These are phyloP conservation scores for Semaprochilodus insignis DNA, from an alignment of 2,797 vertebrate species.

Conservation along the genomic window DNA sequence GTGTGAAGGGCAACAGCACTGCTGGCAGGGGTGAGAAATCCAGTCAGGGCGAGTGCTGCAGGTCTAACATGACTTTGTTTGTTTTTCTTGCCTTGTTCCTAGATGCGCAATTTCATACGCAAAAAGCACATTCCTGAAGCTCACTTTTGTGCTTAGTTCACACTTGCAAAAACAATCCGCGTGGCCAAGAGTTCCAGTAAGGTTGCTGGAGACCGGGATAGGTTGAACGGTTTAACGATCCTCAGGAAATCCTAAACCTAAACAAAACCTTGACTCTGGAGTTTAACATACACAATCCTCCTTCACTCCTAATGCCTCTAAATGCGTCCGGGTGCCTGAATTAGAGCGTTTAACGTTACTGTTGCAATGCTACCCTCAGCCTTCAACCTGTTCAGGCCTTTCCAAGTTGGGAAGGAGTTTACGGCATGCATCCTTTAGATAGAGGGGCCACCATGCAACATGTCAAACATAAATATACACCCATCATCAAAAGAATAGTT, in stretches of 20 bases:
- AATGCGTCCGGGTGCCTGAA: slow-evolving; percentile 4
- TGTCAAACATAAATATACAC: slow-evolving; percentile 14
- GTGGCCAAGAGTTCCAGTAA: slow-evolving; percentile 53
- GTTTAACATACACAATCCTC: slow-evolving; percentile 45
- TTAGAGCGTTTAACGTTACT: slow-evolving; percentile 32
- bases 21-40: slow-evolving; percentile 43
- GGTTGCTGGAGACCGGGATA: slow-evolving; percentile 27
- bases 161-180: slow-evolving; percentile 57
- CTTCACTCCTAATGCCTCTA: slow-evolving; percentile 22
- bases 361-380: slow-evolving; percentile 9
- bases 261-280: slow-evolving; percentile 48
- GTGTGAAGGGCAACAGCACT: slow-evolving; percentile 50
- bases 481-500: too few species aligned
- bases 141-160: slow-evolving; percentile 45
- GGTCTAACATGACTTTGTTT: slow-evolving; percentile 52
- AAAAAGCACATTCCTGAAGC: slow-evolving; percentile 54
- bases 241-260: slow-evolving; percentile 57
- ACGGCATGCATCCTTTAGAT: neutral
- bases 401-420: neutral
- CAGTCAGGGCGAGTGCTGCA: slow-evolving; percentile 32
- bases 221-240: slow-evolving; percentile 48
- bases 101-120: slow-evolving; percentile 46
- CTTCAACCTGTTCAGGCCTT: neutral
- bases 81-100: slow-evolving; percentile 51
- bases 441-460: slow-evolving; percentile 25